A percentile compares a stretch with the other conserved stretches of the same genome.
phyloP scores from a whole-genome alignment of 2,888 invertebrate genomes.

The Didymodactylos carnosus region DNA sequence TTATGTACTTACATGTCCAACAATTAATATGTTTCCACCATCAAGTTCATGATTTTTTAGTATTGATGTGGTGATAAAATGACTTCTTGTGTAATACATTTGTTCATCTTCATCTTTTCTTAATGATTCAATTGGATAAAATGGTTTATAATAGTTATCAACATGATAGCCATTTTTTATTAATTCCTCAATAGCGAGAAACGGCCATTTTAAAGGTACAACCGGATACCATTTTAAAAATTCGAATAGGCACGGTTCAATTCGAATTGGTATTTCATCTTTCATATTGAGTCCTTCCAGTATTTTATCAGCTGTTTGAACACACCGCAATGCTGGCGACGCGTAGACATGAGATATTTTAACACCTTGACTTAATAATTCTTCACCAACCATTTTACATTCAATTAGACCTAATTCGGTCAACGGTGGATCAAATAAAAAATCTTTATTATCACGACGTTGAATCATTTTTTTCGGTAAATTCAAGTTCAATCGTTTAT shows the following conservation, averaged over 20 bases:
- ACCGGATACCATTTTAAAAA: slow-evolving; percentile 66
- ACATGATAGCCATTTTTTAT: slow-evolving; percentile 9
- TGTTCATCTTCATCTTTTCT: slow-evolving; percentile 8
- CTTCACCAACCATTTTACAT: slow-evolving; percentile 52
- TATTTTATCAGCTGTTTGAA: slow-evolving; percentile 53
- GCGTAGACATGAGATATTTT: slow-evolving; percentile 56
- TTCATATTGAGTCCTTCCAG: slow-evolving; percentile 35
- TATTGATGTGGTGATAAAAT: neutral
- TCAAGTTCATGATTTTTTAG: slow-evolving; percentile 4
- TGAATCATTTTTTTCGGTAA: slow-evolving; percentile 60
- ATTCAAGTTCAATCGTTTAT: slow-evolving; percentile 67
- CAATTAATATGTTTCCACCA: slow-evolving; percentile 64
- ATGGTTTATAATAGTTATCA: slow-evolving; percentile 2
- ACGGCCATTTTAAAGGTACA: slow-evolving; percentile 7
- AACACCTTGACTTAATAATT: slow-evolving; percentile 51
- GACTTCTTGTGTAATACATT: slow-evolving; percentile 6
- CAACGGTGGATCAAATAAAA: slow-evolving; percentile 64
- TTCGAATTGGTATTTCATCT: slow-evolving; percentile 21
- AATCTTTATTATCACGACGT: slow-evolving; percentile 50
- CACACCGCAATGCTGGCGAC: slow-evolving; percentile 69
- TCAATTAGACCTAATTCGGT: slow-evolving; percentile 70
- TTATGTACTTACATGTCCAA: slow-evolving; percentile 50
- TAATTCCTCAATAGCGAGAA: slow-evolving; percentile 3
- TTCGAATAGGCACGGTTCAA: slow-evolving; percentile 81
- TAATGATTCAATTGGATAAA: slow-evolving; percentile 1